Base-by-base conservation (phyloP, 2,888 invertebrate species). In the Torymus auratus region DNA sequence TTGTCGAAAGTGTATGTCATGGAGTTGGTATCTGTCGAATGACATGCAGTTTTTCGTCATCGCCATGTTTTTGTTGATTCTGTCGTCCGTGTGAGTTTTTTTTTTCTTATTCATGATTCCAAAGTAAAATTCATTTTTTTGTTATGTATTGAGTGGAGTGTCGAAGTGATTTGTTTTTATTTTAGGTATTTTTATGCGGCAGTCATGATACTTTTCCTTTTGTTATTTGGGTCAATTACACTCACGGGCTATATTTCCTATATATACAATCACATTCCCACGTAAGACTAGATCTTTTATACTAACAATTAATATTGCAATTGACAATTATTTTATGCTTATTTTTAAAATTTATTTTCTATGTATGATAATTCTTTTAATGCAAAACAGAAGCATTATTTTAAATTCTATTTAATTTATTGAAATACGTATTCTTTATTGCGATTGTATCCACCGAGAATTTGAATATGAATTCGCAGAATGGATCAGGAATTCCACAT, bases 11-110 rank as follows among this genome's bases (percentile, higher is more conserved):
- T 92, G 92, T 76, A 84, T 92, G 83, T 89, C 91, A 15, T 92
- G 92, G 92, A 92, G 92, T 64, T 92, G 92, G 92, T 92, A 92
- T 82, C 84, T 92, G 23, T 90, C 92, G 41, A 88, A 89, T 20
- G 92, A 92, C 83, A 92, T 91, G 88, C 92, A 92, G 83, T 92
- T 91, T 80, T 92, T 91, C 83, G 74, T 88, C 4, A 88, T 92
- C 69, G 88, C 88, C 61, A 84, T 88, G 0, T 85, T 91, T 60
- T 82, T 92, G 52, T 82, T 92, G 3, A 86, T 92, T 56, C 77
- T 92, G n/a, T 92, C 92, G 2, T 88, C 90, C 50, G 86, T 88
- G 92, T 92, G 87, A 91, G 91, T 88, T 58, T 87, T 55, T 41
- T 15, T 14, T 3, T 53, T n/a, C 15, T 50, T 15, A 14, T 52